Conservation (phyloP, 2,888 invertebrate species). For the Autographa pulchrina region DNA sequence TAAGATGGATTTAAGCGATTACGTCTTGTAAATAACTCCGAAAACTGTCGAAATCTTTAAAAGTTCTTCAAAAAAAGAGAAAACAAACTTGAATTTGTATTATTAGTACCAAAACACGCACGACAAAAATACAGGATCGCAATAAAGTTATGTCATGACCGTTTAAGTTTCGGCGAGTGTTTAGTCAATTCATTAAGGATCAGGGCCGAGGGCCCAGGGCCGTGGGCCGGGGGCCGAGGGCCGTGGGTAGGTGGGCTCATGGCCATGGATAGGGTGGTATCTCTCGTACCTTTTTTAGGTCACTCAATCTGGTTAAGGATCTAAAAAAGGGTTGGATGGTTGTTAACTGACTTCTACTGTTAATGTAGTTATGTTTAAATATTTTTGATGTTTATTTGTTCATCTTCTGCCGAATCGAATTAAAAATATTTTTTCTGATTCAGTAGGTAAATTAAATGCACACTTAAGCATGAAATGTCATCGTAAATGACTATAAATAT, state of each 20-base stretch:
- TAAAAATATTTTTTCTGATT: no score
- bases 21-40: no score
- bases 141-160: constrained; percentile 45
- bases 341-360: constrained; percentile 17
- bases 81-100: neutral
- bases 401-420: no score
- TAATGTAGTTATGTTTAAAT: neutral
- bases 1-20: constrained; percentile 25
- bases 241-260: neutral
- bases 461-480: neutral
- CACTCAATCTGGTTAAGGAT: constrained; percentile 17
- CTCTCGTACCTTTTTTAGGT: constrained; percentile 32
- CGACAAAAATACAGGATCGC: constrained; percentile 31
- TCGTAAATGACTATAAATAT: neutral
- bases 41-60: neutral
- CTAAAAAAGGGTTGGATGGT: constrained; percentile 26
- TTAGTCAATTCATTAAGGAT: constrained; percentile 75
- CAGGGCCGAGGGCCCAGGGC: neutral
- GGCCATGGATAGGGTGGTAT: constrained; percentile 27
- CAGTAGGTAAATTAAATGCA: neutral
- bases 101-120: constrained; percentile 9
- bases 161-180: constrained; percentile 60
- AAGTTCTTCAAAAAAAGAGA: neutral
- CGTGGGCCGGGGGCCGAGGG: constrained; percentile 7
- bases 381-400: neutral